These are phyloP conservation scores for Cephus runcator DNA, from an alignment of 2,888 invertebrate genomes.

Conservation along the genomic window DNA sequence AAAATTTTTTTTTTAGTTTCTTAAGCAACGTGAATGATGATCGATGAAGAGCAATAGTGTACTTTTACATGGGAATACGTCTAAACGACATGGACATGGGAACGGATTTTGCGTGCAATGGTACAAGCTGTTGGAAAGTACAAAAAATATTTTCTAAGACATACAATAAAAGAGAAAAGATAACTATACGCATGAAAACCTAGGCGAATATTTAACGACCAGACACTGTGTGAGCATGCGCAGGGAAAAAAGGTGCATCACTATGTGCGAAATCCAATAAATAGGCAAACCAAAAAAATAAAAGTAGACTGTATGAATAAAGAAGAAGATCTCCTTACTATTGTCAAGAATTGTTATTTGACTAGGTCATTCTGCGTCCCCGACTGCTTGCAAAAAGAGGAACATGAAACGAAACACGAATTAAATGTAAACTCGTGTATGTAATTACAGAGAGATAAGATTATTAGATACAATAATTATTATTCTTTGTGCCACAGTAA, in stretches of 20 bases:
- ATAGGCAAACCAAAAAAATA: slow-evolving; percentile 7
- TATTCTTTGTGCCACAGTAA: neutral
- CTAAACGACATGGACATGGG: neutral
- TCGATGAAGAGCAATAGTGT: neutral
- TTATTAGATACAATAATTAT: neutral
- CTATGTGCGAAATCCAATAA: slow-evolving; percentile 18
- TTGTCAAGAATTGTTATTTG: slow-evolving; percentile 63
- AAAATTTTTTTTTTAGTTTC: too few relatives aligned
- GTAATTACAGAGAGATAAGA: neutral
- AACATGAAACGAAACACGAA: slow-evolving; percentile 49
- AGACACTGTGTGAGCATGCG: neutral
- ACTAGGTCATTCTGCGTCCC: slow-evolving; percentile 63
- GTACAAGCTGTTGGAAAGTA: neutral
- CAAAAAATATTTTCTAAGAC: neutral
- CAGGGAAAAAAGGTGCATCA: slow-evolving; percentile 12
- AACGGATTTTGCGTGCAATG: neutral
- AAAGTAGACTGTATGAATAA: slow-evolving; percentile 21
- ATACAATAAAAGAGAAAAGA: neutral
- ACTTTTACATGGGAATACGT: neutral
- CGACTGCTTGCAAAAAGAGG: slow-evolving; percentile 60
- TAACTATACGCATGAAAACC: neutral
- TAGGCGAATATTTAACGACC: neutral
- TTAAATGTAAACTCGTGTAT: neutral
- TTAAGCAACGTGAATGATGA: neutral
- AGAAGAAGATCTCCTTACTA: slow-evolving; percentile 58